Evolutionary conservation across 2,888 invertebrate genomes (phyloP).

Genomic region (Zele albiditarsus): DNA sequence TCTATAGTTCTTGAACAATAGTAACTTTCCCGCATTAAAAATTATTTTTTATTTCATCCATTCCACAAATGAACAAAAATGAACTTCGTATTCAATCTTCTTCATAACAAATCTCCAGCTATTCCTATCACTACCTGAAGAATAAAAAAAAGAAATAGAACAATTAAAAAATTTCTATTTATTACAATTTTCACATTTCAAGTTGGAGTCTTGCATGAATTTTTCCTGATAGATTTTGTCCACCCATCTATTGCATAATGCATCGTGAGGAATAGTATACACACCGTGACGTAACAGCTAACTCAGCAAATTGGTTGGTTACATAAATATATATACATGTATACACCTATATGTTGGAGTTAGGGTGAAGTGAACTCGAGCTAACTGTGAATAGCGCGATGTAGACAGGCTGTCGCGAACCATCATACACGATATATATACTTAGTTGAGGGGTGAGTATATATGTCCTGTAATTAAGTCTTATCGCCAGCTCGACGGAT

Average conservation of each 20-base stretch:
- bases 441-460: constrained; percentile 9
- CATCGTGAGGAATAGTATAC: background rate
- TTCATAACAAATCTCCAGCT: too few species aligned
- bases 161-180: too few species aligned
- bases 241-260: background rate
- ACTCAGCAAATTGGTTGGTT: constrained; percentile 15
- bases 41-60: too few species aligned
- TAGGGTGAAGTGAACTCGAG: constrained; percentile 1
- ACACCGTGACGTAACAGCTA: background rate
- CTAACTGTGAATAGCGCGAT: background rate
- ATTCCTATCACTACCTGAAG: too few species aligned
- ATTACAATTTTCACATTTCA: background rate
- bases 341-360: background rate
- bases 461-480: constrained; percentile 40
- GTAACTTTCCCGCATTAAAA: too few species aligned
- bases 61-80: too few species aligned
- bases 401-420: constrained; percentile 11
- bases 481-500: constrained; percentile 43
- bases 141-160: too few species aligned
- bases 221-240: background rate
- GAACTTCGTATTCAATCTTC: too few species aligned
- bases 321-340: background rate
- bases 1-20: too few species aligned
- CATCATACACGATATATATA: constrained; percentile 6
- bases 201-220: background rate